phyloP scores from a whole-genome alignment of 2,797 vertebrate species.

The Chiloscyllium punctatum region DNA sequence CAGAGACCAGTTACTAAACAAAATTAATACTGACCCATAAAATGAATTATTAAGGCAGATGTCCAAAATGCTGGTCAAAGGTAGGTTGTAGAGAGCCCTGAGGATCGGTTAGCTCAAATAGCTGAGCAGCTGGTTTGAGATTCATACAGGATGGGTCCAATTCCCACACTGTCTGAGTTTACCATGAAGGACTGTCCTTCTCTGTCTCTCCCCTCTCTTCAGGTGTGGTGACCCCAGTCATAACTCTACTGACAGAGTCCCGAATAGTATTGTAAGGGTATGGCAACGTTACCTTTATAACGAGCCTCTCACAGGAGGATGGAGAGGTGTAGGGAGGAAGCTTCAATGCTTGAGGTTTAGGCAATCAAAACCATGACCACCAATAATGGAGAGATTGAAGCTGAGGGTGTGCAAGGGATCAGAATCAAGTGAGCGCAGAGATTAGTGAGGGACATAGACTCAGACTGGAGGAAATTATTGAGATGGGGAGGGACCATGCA shows the following conservation, averaged over 20 bases:
- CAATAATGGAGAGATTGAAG: not conserved
- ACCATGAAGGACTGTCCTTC: no score
- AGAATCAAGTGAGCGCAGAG: not conserved
- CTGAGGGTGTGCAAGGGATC: not conserved
- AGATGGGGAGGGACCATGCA: not conserved
- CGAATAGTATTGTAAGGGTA: no score
- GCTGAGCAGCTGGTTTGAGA: no score
- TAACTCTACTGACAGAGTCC: no score
- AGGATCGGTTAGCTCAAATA: no score
- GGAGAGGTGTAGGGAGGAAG: not conserved
- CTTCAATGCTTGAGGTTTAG: not conserved
- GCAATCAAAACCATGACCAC: not conserved
- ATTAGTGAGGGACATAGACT: not conserved
- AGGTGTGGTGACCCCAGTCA: no score
- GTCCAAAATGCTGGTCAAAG: not conserved
- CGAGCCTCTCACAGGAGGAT: not conserved
- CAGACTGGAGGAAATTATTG: not conserved
- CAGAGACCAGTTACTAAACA: not conserved
- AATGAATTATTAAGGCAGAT: not conserved
- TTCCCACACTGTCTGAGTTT: no score
- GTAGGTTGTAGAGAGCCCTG: not conserved
- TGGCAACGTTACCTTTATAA: no score
- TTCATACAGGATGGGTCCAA: no score
- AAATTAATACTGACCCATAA: not conserved
- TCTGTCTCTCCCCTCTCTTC: no score